phyloP scores from a whole-genome alignment of 1,140 invertebrate genomes.

The Phymastichus coffea region DNA sequence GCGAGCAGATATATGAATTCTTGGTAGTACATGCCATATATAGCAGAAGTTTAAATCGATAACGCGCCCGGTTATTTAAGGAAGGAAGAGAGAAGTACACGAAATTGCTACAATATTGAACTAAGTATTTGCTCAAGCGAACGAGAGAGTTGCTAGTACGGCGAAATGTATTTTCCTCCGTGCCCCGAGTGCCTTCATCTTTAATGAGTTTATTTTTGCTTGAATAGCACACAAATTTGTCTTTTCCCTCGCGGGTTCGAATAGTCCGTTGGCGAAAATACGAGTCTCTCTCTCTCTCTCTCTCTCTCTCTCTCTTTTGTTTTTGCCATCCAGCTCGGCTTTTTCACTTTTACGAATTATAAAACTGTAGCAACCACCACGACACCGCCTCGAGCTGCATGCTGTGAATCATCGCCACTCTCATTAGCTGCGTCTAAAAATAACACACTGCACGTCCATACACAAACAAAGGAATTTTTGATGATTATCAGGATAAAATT shows the following conservation, averaged over 20 bases:
- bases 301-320: too few species aligned
- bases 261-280: background rate
- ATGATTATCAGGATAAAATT: conserved; percentile 15
- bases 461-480: conserved; percentile 19
- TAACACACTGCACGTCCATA: background rate
- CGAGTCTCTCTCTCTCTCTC: too few species aligned
- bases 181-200: conserved; percentile 24
- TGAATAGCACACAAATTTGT: background rate
- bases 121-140: conserved; percentile 16
- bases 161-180: background rate
- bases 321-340: background rate
- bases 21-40: background rate
- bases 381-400: conserved; percentile 6
- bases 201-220: conserved; percentile 12
- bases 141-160: too few species aligned
- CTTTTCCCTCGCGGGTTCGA: background rate
- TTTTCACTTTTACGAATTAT: conserved; percentile 9
- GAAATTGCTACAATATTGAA: conserved; percentile 23
- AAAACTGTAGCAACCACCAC: too few species aligned
- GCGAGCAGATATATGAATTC: conserved; percentile 6
- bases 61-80: conserved; percentile 19
- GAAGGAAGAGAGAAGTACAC: conserved; percentile 20
- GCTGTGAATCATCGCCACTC: conserved; percentile 4
- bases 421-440: conserved; percentile 18
- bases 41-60: conserved; percentile 19